Percentiles rank a stretch among this genome's conserved stretches.
Evolutionary conservation across 2,888 invertebrate species (phyloP).

Genomic region (Sphaeridia pumilis): DNA sequence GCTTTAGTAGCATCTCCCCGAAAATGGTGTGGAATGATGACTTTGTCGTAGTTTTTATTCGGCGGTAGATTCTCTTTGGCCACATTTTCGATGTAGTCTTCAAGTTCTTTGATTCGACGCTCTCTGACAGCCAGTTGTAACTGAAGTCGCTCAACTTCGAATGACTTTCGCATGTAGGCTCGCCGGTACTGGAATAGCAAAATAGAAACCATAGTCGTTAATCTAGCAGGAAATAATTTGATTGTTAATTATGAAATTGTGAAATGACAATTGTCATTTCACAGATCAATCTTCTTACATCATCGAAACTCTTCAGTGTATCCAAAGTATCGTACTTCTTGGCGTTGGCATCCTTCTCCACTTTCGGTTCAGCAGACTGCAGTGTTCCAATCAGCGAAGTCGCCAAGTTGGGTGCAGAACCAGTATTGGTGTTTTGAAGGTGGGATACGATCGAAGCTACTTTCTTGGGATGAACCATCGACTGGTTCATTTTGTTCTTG

Average conservation of each 20-base stretch:
- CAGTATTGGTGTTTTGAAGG: slow-evolving; percentile 24
- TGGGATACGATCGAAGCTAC: slow-evolving; percentile 35
- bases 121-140: slow-evolving; percentile 68
- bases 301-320: slow-evolving; percentile 32
- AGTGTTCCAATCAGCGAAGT: slow-evolving; percentile 9
- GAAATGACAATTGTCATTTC: background rate
- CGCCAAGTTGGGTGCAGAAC: slow-evolving; percentile 27
- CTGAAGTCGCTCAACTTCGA: slow-evolving; percentile 64
- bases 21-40: slow-evolving; percentile 19
- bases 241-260: background rate
- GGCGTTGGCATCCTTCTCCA: slow-evolving; percentile 29
- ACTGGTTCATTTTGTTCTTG: slow-evolving; percentile 33
- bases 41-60: slow-evolving; percentile 14
- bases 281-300: slow-evolving; percentile 21
- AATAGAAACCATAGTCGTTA: slow-evolving; percentile 16
- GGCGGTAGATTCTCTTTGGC: slow-evolving; percentile 19
- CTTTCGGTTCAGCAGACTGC: slow-evolving; percentile 18
- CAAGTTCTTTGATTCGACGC: slow-evolving; percentile 64
- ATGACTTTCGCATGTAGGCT: slow-evolving; percentile 64
- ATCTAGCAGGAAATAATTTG: too few species aligned
- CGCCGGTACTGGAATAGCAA: slow-evolving; percentile 51
- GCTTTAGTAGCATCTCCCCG: slow-evolving; percentile 20
- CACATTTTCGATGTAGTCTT: slow-evolving; percentile 47
- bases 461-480: slow-evolving; percentile 33
- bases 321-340: slow-evolving; percentile 28